Conservation (phyloP, 2,113 vertebrate genomes). For the Hyperoodon ampullatus region DNA sequence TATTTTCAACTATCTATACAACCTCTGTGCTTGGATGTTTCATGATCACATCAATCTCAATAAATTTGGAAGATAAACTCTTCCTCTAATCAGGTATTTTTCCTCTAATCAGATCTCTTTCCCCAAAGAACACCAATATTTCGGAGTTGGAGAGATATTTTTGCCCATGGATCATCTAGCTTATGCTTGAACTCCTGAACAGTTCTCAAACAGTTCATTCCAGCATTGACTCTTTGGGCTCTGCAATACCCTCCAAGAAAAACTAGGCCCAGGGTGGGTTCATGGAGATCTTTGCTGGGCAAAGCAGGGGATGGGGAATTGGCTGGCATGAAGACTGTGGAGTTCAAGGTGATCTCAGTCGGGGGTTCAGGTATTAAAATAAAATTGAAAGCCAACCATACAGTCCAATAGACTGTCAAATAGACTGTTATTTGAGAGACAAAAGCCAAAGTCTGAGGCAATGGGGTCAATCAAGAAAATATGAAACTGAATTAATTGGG, state of each 20-base stretch:
- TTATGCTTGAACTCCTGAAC: not conserved
- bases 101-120: not conserved
- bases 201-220: not conserved
- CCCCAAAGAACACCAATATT: not conserved
- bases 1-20: not conserved
- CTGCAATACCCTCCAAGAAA: not conserved
- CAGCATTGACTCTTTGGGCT: not conserved
- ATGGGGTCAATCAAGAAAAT: constrained; percentile 21
- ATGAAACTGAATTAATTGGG: not conserved
- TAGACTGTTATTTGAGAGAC: not conserved
- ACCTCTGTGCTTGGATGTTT: not conserved
- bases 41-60: not conserved
- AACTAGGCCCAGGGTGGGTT: not conserved
- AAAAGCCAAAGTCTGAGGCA: not conserved
- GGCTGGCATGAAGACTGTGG: not conserved
- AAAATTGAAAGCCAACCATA: constrained; percentile 39
- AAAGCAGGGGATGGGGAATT: not conserved
- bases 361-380: not conserved
- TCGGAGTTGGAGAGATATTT: not conserved
- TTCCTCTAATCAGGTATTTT: not conserved
- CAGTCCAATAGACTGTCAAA: not conserved
- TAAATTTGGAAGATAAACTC: not conserved
- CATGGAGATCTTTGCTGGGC: not conserved
- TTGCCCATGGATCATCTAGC: not conserved
- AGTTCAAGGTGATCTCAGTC: constrained; percentile 3